Base-by-base conservation (phyloP, 2,113 vertebrate genomes). In the Procapra przewalskii region DNA sequence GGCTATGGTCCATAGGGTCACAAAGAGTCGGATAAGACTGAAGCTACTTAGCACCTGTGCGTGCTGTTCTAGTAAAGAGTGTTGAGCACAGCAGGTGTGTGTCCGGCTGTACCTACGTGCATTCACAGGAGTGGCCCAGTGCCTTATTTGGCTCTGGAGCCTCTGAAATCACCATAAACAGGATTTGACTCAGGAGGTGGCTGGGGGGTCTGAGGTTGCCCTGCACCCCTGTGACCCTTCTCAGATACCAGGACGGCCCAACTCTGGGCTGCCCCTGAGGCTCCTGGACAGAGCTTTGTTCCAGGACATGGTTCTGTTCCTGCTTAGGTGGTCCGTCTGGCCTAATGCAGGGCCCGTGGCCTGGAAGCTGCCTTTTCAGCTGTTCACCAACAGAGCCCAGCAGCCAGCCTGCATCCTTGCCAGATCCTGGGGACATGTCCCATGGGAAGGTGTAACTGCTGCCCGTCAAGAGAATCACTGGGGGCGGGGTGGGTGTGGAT, bases 91-190 rank as follows among this genome's bases (percentile, higher is more conserved):
- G 40, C 17, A 1, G 1, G 52, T 12, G 62, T 14, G 5, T 31
- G 6, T 2, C 1, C 0, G 0, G 23, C 75, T 23, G 27, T 19
- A 60, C 33, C 36, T 1, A 52, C 4, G 5, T 23, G 60, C 29
- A 11, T 3, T 21, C 50, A 6, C 2, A 21, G 33, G 48, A 14
- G 36, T 1, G 1, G 48, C 13, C 25, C 1, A 0, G 1, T 2
- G 5, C 31, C 19, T 48, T 27, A 27, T 3, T 16, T 3, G 14
- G 40, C 40, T 25, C 40, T 4, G 33, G 59, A 2, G 9, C 4
- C 55, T 31, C 77, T 52, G 81, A 77, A 33, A 16, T 16, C 21
- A 11, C 6, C 62, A 40, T 25, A 25, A 15, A n/a, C 14, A 16
- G 19, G 21, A 45, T 45, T 23, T 10, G 62, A 54, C 79, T 60